Base-by-base conservation (phyloP, 2,113 vertebrate genomes). In the Eulemur macaco region DNA sequence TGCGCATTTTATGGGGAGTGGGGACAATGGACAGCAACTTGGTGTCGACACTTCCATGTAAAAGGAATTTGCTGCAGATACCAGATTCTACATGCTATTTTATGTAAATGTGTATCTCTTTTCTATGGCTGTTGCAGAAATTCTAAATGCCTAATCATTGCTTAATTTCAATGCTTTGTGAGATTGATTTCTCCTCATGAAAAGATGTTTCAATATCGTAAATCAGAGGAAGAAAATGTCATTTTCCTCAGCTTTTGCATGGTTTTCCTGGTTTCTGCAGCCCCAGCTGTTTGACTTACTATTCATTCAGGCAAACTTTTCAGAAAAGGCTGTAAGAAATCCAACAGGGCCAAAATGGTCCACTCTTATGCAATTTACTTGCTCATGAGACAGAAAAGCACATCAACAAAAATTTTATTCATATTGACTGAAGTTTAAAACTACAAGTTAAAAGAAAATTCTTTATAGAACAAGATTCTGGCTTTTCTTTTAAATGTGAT, bases 161-260 rank as follows among this genome's bases (percentile, higher is more conserved):
- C 52, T 74, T 77, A 60, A 78, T 17, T 56, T 58, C 0, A 0
- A 14, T 58, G n/a, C 34, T 91, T 27, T 60, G 69, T 87, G 54
- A 56, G 25, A 34, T 17, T 68, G 1, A 73, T 73, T 85, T 85
- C 18, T 94, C 71, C 39, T 45, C 66, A 71, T 73, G 12, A 88
- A 92, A 92, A 86, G 27, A 96, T 58, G n/a, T 83, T 88, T 91
- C 76, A 93, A 54, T 52, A 64, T 86, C 56, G 50, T 34, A 95
- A 90, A 74, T 86, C n/a, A 66, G 71, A 94, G 47, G 27, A 92
- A 63, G n/a, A 93, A 80, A 93, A 68, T 37, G 21, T 25, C 39
- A 73, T 84, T 92, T 85, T 69, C 56, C 20, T 91, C 21, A 45
- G 27, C 3, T 69, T 85, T 69, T 71, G 14, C 78, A 9, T 90